Conservation (phyloP, 2,113 vertebrate species). For the Proteles cristata region DNA sequence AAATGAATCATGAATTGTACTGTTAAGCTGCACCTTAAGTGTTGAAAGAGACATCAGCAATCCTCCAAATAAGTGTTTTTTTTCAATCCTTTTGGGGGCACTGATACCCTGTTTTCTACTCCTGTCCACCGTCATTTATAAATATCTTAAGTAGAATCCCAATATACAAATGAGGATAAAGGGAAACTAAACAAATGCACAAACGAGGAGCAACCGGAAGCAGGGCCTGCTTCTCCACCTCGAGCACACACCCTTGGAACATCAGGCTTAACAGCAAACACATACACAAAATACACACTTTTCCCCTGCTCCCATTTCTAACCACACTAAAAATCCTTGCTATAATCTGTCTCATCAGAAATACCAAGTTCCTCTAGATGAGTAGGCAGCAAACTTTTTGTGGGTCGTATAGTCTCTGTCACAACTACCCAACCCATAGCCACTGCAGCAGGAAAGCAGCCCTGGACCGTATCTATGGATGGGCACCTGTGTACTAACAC, state of each 20-base stretch:
- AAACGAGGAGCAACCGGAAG: neutral
- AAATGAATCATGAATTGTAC: neutral
- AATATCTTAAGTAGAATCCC: neutral
- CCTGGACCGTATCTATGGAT: neutral
- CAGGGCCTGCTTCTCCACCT: neutral
- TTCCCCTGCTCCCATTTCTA: neutral
- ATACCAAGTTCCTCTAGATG: neutral
- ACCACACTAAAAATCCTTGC: neutral
- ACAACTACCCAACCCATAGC: neutral
- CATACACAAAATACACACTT: neutral
- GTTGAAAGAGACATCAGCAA: neutral
- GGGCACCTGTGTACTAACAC: neutral
- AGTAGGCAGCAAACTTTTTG: neutral
- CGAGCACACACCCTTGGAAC: neutral
- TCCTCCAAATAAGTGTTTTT: neutral
- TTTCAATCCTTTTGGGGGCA: neutral
- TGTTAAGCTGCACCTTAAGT: neutral
- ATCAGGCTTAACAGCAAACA: neutral
- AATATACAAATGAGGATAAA: neutral
- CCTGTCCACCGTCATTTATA: neutral
- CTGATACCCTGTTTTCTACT: neutral
- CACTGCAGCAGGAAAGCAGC: neutral
- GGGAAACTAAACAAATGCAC: neutral
- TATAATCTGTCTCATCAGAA: neutral
- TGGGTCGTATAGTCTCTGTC: neutral